Conservation (phyloP, 1,140 invertebrate species). For the Dryas iulia region DNA sequence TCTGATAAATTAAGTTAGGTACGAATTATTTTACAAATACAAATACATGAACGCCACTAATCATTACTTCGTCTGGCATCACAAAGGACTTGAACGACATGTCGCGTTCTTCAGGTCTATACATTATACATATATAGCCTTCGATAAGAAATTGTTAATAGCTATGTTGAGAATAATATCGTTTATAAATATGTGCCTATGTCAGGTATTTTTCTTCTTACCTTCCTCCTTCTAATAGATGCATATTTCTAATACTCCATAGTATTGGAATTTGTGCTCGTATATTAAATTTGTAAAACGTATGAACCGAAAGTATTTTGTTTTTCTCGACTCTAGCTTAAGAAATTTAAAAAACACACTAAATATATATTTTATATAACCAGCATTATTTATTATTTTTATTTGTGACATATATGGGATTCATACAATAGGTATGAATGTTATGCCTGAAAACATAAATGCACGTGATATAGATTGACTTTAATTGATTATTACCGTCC, state of each 20-base stretch:
- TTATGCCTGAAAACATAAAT: constrained; percentile 7
- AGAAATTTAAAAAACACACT: too few relatives aligned
- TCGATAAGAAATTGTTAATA: not conserved
- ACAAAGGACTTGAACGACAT: not conserved
- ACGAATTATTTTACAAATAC: not conserved
- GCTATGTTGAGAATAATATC: not conserved
- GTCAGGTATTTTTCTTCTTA: not conserved
- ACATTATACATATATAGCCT: not conserved
- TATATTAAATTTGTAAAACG: too few relatives aligned
- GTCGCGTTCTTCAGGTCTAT: not conserved
- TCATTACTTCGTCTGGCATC: not conserved
- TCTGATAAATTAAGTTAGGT: not conserved
- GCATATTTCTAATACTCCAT: too few relatives aligned
- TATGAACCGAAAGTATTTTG: too few relatives aligned
- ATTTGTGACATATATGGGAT: too few relatives aligned
- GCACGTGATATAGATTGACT: constrained; percentile 53
- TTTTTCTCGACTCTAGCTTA: too few relatives aligned
- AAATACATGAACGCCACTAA: not conserved
- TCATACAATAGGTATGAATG: constrained; percentile 2
- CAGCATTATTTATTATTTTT: too few relatives aligned
- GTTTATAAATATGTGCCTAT: not conserved
- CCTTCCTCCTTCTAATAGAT: too few relatives aligned
- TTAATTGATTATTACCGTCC: constrained; percentile 57
- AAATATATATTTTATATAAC: too few relatives aligned
- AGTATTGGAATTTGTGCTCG: too few relatives aligned